Conservation (phyloP, 2,888 invertebrate genomes). For the Leucania comma region DNA sequence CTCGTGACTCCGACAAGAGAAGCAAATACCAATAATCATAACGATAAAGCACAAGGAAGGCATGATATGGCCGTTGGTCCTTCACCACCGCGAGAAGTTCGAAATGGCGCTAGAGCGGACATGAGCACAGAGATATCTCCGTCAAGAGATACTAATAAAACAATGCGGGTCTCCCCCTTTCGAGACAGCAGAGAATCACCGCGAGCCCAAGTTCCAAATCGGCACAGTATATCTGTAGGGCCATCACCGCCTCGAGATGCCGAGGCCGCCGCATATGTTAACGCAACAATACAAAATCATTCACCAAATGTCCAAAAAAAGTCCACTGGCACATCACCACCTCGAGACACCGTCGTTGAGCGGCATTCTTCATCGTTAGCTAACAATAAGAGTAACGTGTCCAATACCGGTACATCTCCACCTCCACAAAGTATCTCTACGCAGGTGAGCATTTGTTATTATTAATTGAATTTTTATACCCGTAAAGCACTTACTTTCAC, state of each 20-base stretch:
- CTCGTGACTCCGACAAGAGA: slow-evolving; percentile 88
- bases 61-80: slow-evolving; percentile 86
- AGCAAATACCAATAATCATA: slow-evolving; percentile 60
- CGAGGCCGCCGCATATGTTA: slow-evolving; percentile 67
- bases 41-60: slow-evolving; percentile 63
- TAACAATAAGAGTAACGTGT: slow-evolving; percentile 75
- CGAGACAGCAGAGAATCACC: slow-evolving; percentile 58
- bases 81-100: slow-evolving; percentile 82
- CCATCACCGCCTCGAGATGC: slow-evolving; percentile 84
- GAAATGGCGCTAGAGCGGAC: slow-evolving; percentile 53
- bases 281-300: slow-evolving; percentile 71
- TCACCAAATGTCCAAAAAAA: slow-evolving; percentile 77
- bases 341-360: slow-evolving; percentile 71
- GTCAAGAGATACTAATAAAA: slow-evolving; percentile 62
- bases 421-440: slow-evolving; percentile 97
- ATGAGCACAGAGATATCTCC: slow-evolving; percentile 66
- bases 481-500: background rate
- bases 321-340: slow-evolving; percentile 89
- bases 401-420: slow-evolving; percentile 95
- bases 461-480: background rate
- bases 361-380: slow-evolving; percentile 69
- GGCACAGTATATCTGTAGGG: slow-evolving; percentile 82
- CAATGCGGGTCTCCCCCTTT: slow-evolving; percentile 70
- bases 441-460: slow-evolving; percentile 87
- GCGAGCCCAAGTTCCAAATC: slow-evolving; percentile 62